Percentiles rank a stretch among this genome's conserved stretches.
Evolutionary conservation across 30 jellyfish, hydroid and myxozoan genomes (phyloP).

Genomic region (Aurelia aurita complex sp. Pacific): DNA sequence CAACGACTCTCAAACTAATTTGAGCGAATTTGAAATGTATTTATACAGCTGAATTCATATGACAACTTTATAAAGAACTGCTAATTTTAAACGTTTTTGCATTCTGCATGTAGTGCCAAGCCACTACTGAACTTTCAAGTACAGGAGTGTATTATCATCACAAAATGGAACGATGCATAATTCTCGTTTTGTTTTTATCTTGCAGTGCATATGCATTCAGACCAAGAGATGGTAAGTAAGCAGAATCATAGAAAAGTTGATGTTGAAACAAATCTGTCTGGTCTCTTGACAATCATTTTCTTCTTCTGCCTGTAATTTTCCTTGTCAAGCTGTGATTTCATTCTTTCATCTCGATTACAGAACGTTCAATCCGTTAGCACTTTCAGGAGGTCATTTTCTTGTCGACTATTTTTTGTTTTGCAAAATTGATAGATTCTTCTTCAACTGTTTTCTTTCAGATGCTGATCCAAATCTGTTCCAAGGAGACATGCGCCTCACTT

Average conservation of each 20-base stretch:
- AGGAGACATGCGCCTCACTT: constrained; percentile 90
- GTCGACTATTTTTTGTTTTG: too few relatives aligned
- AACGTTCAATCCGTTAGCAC: too few relatives aligned
- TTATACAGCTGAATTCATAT: too few relatives aligned
- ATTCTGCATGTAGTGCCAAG: background rate
- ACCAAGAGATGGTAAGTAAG: constrained; percentile 30
- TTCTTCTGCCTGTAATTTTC: too few relatives aligned
- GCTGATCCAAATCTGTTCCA: constrained; percentile 72
- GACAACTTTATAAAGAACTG: background rate
- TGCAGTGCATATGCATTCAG: constrained; percentile 1
- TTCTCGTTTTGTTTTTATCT: background rate
- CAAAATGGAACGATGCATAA: background rate
- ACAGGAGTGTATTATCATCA: background rate
- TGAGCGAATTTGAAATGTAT: too few relatives aligned
- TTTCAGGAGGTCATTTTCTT: too few relatives aligned
- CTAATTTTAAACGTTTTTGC: background rate
- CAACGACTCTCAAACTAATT: background rate
- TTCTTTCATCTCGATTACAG: too few relatives aligned
- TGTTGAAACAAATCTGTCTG: too few relatives aligned
- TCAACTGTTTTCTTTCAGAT: background rate
- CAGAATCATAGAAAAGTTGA: too few relatives aligned
- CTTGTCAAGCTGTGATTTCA: too few relatives aligned
- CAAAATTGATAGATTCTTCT: too few relatives aligned
- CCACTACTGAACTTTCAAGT: background rate
- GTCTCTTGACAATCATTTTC: too few relatives aligned